Conservation (phyloP, 2,888 invertebrate genomes). For the Drosophila mettleri region DNA sequence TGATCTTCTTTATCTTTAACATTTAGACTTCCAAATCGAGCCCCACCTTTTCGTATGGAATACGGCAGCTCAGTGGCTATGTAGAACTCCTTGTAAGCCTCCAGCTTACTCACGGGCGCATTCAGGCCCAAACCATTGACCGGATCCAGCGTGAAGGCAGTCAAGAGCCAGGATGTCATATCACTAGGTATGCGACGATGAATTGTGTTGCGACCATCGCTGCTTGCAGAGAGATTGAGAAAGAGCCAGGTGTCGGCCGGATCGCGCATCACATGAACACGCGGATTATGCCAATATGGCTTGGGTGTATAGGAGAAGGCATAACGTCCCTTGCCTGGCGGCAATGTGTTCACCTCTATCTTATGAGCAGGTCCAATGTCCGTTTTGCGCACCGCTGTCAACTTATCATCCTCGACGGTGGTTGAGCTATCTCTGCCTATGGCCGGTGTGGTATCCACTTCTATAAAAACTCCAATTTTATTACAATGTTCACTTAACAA, state of each 20-base stretch:
- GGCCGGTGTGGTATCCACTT: conserved; percentile 72
- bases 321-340: conserved; percentile 94
- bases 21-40: too few species aligned
- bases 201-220: conserved; percentile 87
- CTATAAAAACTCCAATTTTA: conserved; percentile 36
- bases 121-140: conserved; percentile 91
- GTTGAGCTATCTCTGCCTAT: conserved; percentile 49
- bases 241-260: conserved; percentile 93
- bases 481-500: too few species aligned
- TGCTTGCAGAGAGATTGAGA: conserved; percentile 91
- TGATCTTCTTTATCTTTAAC: too few species aligned
- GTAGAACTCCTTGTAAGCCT: conserved; percentile 93
- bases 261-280: conserved; percentile 91
- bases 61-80: conserved; percentile 95
- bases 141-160: conserved; percentile 92
- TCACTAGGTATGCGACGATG: conserved; percentile 91
- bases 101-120: conserved; percentile 88
- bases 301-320: conserved; percentile 95
- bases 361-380: conserved; percentile 85
- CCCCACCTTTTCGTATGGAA: conserved; percentile 89
- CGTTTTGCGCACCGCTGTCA: conserved; percentile 84
- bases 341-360: conserved; percentile 88
- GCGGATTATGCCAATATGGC: conserved; percentile 92
- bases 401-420: conserved; percentile 75
- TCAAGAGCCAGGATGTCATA: conserved; percentile 93